A percentile compares a stretch with the other conserved stretches of the same genome.
phyloP scores from a whole-genome alignment of 2,888 invertebrate genomes.

The Ornithoptera priamus region DNA sequence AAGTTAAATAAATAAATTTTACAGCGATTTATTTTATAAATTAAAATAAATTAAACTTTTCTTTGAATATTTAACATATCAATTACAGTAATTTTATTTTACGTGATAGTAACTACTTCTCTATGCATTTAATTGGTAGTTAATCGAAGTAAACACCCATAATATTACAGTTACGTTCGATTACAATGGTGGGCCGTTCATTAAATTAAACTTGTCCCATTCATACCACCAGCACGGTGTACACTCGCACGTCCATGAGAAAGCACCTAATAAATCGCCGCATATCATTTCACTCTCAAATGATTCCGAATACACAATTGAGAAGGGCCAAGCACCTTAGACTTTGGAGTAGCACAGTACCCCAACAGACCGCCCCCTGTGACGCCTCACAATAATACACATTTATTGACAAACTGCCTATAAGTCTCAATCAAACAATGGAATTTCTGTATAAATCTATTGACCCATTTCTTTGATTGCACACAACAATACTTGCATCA shows the following conservation, averaged over 20 bases:
- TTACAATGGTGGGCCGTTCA: constrained; percentile 19
- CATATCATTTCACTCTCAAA: constrained; percentile 76
- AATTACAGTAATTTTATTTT: no score
- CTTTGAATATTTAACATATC: no score
- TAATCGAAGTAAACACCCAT: background rate
- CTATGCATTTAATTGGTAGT: background rate
- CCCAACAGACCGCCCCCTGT: constrained; percentile 58
- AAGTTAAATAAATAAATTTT: no score
- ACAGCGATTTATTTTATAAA: no score
- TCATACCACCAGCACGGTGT: constrained; percentile 26
- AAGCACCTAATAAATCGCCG: constrained; percentile 70
- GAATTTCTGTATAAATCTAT: constrained; percentile 64
- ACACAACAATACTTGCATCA: constrained; percentile 59
- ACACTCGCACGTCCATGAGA: constrained; percentile 47
- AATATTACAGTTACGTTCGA: constrained; percentile 4
- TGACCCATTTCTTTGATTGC: constrained; percentile 76
- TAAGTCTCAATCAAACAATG: constrained; percentile 75
- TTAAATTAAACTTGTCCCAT: constrained; percentile 31
- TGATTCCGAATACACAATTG: constrained; percentile 58
- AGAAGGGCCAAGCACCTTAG: constrained; percentile 52
- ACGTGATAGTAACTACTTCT: no score
- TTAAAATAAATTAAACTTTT: no score
- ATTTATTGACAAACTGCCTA: constrained; percentile 77
- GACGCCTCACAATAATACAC: constrained; percentile 48
- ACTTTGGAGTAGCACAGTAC: constrained; percentile 50